phyloP scores from a whole-genome alignment of 2,797 vertebrate genomes.

The Dallia pectoralis region DNA sequence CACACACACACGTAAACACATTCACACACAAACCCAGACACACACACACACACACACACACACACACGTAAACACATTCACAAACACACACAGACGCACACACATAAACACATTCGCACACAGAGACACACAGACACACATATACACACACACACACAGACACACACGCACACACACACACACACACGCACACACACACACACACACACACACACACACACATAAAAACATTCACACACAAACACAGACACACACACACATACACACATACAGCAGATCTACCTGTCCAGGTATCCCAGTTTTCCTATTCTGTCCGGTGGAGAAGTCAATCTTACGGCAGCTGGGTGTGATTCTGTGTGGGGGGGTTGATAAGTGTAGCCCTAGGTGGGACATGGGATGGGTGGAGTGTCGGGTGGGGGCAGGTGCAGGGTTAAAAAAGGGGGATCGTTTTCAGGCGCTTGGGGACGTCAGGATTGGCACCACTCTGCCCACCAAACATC shows the following conservation, averaged over 20 bases:
- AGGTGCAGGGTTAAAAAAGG: conserved; percentile 39
- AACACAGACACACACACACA: neutral
- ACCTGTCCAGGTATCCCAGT: conserved; percentile 73
- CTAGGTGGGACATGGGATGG: conserved; percentile 57
- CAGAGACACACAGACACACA: conserved; percentile 22
- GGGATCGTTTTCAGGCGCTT: conserved; percentile 76
- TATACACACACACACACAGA: too few relatives aligned
- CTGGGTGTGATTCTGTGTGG: neutral
- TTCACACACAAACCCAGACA: conserved; percentile 37
- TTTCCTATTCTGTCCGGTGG: conserved; percentile 69
- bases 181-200: conserved; percentile 32
- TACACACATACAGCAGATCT: conserved; percentile 41
- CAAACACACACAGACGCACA: neutral
- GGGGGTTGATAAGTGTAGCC: conserved; percentile 70
- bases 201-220: conserved; percentile 17
- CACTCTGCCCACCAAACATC: conserved; percentile 78
- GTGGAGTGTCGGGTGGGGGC: conserved; percentile 26
- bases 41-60: conserved; percentile 18
- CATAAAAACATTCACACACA: conserved; percentile 10
- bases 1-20: conserved; percentile 11
- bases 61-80: conserved; percentile 11
- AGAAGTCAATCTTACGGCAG: conserved; percentile 72
- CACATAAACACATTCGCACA: neutral
- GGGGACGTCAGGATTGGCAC: conserved; percentile 79
- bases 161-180: conserved; percentile 19